These are phyloP conservation scores for Lemur catta DNA, from an alignment of 2,797 vertebrate species.

Conservation along the genomic window DNA sequence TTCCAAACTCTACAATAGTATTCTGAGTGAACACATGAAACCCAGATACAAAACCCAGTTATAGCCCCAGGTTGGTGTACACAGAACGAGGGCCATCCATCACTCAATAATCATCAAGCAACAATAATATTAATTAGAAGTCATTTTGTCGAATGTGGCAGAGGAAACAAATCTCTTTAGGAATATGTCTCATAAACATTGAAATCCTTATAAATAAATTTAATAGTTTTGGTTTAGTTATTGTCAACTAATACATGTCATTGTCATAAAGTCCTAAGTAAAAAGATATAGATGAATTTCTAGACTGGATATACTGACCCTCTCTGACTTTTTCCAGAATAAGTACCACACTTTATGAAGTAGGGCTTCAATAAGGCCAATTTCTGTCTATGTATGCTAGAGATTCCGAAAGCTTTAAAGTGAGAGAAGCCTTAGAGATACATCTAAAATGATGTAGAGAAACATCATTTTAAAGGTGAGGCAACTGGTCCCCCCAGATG, in stretches of 20 bases:
- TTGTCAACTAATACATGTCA: background rate
- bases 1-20: background rate
- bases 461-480: background rate
- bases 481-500: background rate
- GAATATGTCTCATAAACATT: background rate
- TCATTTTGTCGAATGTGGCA: background rate
- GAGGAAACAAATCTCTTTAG: background rate
- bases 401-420: background rate
- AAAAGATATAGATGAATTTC: background rate
- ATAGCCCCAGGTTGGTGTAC: background rate
- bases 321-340: background rate
- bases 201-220: background rate
- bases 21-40: background rate
- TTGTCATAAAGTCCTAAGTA: background rate
- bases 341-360: background rate
- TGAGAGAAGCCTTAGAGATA: background rate
- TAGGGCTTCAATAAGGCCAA: background rate
- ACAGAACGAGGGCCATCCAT: background rate
- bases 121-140: background rate
- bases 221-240: background rate
- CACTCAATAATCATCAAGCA: background rate
- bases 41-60: background rate
- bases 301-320: background rate
- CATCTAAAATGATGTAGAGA: background rate
- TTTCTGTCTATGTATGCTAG: background rate